Conservation (phyloP, 2,797 vertebrate genomes). For the Aeoliscus strigatus region DNA sequence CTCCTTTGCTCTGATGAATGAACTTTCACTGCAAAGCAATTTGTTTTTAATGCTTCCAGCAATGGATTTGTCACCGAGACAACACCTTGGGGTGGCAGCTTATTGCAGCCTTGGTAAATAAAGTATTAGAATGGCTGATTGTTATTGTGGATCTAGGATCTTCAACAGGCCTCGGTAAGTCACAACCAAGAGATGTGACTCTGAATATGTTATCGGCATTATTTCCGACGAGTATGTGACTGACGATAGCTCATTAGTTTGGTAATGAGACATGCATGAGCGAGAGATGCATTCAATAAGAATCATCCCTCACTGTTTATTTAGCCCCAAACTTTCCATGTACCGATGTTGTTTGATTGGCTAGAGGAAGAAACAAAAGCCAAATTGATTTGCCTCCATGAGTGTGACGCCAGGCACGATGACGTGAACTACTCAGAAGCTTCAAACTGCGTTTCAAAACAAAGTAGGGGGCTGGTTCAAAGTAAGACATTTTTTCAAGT, state of each 20-base stretch:
- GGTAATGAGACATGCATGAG: slow-evolving; percentile 31
- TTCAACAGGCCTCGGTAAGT: slow-evolving; percentile 4
- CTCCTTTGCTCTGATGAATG: slow-evolving; percentile 25
- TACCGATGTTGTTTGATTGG: slow-evolving; percentile 27
- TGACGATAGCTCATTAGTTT: slow-evolving; percentile 20
- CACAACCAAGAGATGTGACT: slow-evolving; percentile 4
- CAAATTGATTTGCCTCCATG: slow-evolving; percentile 48
- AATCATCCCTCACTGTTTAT: slow-evolving; percentile 35
- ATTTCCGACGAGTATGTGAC: no score
- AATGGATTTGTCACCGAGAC: slow-evolving; percentile 5
- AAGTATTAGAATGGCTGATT: not conserved
- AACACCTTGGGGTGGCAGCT: not conserved
- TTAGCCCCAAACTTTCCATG: slow-evolving; percentile 30
- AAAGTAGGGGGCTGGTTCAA: slow-evolving; percentile 16
- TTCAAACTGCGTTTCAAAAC: slow-evolving; percentile 34
- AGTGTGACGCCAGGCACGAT: slow-evolving; percentile 19
- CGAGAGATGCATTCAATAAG: slow-evolving; percentile 23
- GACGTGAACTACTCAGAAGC: slow-evolving; percentile 21
- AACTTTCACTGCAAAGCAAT: slow-evolving; percentile 13
- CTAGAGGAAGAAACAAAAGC: slow-evolving; percentile 39
- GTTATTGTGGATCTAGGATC: not conserved
- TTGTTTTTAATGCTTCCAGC: slow-evolving; percentile 21
- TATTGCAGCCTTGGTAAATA: slow-evolving; percentile 13
- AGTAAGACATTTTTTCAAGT: slow-evolving; percentile 41
- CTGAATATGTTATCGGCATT: slow-evolving; percentile 11